Percentiles rank a stretch among this genome's conserved stretches.
phyloP scores from a whole-genome alignment of 2,888 invertebrate species.

The Acanthopleura granulata region DNA sequence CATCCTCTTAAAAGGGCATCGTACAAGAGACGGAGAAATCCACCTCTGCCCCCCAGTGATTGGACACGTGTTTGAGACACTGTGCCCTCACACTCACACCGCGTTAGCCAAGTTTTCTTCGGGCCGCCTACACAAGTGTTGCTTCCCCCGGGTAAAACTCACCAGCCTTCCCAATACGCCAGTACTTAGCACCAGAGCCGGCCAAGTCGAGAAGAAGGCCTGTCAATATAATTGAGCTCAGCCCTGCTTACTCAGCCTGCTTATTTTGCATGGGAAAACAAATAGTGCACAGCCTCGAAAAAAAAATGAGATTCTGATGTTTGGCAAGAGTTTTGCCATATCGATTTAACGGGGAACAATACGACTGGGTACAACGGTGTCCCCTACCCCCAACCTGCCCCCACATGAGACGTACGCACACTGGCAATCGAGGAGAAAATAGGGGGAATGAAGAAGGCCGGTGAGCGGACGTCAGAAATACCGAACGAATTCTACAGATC shows the following conservation, averaged over 20 bases:
- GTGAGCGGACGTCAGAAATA: too few species aligned
- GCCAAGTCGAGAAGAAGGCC: not conserved
- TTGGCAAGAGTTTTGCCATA: not conserved
- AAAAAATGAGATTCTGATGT: conserved; percentile 10
- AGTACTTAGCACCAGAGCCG: not conserved
- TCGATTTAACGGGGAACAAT: not conserved
- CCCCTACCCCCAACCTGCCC: too few species aligned
- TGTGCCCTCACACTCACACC: too few species aligned
- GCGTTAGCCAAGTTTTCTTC: not conserved
- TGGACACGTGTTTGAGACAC: too few species aligned
- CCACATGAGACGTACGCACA: too few species aligned
- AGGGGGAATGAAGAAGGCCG: too few species aligned
- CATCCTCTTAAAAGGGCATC: too few species aligned
- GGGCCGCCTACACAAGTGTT: not conserved
- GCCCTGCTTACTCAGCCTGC: conserved; percentile 9
- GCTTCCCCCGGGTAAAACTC: not conserved
- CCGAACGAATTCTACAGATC: too few species aligned
- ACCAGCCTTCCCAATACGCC: not conserved
- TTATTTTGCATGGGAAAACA: conserved; percentile 20
- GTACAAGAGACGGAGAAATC: too few species aligned
- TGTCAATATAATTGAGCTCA: conserved; percentile 7
- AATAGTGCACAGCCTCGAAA: conserved; percentile 15
- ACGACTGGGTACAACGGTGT: too few species aligned
- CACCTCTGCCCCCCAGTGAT: too few species aligned
- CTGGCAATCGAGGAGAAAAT: too few species aligned